Conservation (phyloP, 2,113 vertebrate species). For the Zootoca vivipara region DNA sequence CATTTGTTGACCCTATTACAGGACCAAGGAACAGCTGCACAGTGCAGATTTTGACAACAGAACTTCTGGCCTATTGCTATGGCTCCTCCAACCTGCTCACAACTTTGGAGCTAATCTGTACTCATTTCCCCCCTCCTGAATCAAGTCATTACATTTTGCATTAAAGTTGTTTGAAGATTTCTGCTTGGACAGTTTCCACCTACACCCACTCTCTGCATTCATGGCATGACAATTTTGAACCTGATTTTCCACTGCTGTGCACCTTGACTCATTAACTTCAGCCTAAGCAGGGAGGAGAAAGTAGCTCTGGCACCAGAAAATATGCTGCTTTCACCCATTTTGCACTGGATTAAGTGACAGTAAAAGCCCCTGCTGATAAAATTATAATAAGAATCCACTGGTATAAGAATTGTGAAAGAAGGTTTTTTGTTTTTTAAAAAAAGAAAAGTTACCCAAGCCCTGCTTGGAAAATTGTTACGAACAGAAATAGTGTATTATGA, state of each 20-base stretch:
- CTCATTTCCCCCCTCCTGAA: constrained; percentile 24
- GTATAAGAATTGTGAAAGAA: not conserved
- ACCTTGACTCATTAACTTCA: not conserved
- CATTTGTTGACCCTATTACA: not conserved
- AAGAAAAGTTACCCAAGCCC: not conserved
- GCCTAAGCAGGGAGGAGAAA: not conserved
- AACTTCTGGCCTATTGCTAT: constrained; percentile 28
- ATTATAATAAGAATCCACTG: constrained; percentile 28
- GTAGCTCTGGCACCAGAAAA: constrained; percentile 18
- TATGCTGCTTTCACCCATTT: constrained; percentile 13
- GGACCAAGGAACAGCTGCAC: not conserved
- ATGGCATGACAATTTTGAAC: constrained; percentile 8
- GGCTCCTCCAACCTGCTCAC: constrained; percentile 15
- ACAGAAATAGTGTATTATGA: not conserved
- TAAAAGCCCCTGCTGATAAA: not conserved
- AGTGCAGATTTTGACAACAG: not conserved
- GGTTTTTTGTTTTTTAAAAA: not conserved
- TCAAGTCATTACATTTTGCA: constrained; percentile 35
- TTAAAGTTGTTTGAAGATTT: constrained; percentile 43
- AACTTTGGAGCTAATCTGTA: constrained; percentile 36
- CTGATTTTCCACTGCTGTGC: constrained; percentile 28
- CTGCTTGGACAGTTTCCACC: constrained; percentile 50
- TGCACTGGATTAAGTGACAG: constrained; percentile 27
- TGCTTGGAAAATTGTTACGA: not conserved
- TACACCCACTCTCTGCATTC: constrained; percentile 42